Conservation (phyloP, 1,140 invertebrate genomes). For the Gryon sp. region DNA sequence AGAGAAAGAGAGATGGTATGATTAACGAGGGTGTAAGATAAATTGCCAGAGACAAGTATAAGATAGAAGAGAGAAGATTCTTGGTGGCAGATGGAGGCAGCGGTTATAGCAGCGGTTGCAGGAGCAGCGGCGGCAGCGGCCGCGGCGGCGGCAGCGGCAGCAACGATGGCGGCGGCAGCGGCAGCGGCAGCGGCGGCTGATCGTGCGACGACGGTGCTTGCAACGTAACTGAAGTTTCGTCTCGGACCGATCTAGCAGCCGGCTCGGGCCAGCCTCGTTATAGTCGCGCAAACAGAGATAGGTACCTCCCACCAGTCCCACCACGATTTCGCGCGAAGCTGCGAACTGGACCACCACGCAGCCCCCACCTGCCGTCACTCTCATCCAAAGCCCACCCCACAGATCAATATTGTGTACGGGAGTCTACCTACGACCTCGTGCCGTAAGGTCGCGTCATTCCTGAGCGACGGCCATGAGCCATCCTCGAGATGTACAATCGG, state of each 20-base stretch:
- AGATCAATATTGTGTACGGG: slow-evolving; percentile 77
- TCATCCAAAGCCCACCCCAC: slow-evolving; percentile 75
- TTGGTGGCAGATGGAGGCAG: slow-evolving; percentile 11
- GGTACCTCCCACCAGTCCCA: slow-evolving; percentile 69
- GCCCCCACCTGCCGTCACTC: slow-evolving; percentile 58
- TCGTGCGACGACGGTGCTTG: slow-evolving; percentile 67
- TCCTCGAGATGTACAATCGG: slow-evolving; percentile 36
- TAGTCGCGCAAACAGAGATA: slow-evolving; percentile 54
- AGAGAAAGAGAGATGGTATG: slow-evolving; percentile 1
- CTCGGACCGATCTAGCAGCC: slow-evolving; percentile 55
- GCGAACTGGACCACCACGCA: slow-evolving; percentile 78
- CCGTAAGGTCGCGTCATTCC: slow-evolving; percentile 61
- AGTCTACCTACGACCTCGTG: slow-evolving; percentile 66
- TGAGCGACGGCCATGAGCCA: slow-evolving; percentile 57
- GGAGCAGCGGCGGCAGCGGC: slow-evolving; percentile 5
- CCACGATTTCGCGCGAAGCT: slow-evolving; percentile 74
- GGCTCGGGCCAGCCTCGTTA: slow-evolving; percentile 66
- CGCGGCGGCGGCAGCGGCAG: slow-evolving; percentile 28
- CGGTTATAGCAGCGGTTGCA: slow-evolving; percentile 12
- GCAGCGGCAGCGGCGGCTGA: slow-evolving; percentile 44
- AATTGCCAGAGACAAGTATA: slow-evolving; percentile 10
- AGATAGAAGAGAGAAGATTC: slow-evolving; percentile 15
- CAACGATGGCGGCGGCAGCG: slow-evolving; percentile 22
- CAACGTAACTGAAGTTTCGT: slow-evolving; percentile 69
- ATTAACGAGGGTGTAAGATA: not conserved